Evolutionary conservation across 2,113 vertebrate species (phyloP), one percentile per base, ranked within the genome.

Genomic region (Takifugu flavidus): DNA sequence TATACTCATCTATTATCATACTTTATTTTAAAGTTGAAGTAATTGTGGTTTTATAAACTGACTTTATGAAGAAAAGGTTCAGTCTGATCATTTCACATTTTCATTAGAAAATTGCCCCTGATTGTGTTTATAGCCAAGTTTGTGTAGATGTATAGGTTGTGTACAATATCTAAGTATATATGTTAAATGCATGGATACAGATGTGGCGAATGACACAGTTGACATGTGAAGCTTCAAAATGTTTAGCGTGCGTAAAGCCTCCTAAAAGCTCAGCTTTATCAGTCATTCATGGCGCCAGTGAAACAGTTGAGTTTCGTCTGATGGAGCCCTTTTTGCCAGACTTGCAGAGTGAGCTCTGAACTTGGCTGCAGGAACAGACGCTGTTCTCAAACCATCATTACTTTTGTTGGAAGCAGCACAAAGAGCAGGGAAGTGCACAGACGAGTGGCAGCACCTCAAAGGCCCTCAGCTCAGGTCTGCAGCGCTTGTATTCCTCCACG

Each of bases 361-460:
- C 62, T 47, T 13, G 26, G 28, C 57, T 67, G 10, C 59, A 60
- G 49, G 54, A 67, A 52, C 39, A 56, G 62, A 74, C 57, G 50
- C 68, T 59, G 72, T 63, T 78, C 62, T 75, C 73, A 82, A 82
- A 86, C 74, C 71, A 77, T 79, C 61, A 63, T 83, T 83, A 85
- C 66, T 74, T 86, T 86, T 77, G 72, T 72, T 80, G 84, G 82
- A 77, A 42, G 13, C 53, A 57, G 57, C 64, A 80, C 73, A 86
- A 79, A 85, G 77, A 75, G 34, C 63, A 31, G 65, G 54, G 67
- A 62, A 78, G 75, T 58, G 71, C 78, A 69, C 79, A 83, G 82
- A 67, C 59, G 72, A 86, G 77, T 82, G 82, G 84, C 80, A 82
- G 77, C 67, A 79, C 73, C 84, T 85, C 79, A 86, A 85, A 86